Base-by-base conservation (phyloP, 2,888 invertebrate genomes). In the Metopia argyrocephala region DNA sequence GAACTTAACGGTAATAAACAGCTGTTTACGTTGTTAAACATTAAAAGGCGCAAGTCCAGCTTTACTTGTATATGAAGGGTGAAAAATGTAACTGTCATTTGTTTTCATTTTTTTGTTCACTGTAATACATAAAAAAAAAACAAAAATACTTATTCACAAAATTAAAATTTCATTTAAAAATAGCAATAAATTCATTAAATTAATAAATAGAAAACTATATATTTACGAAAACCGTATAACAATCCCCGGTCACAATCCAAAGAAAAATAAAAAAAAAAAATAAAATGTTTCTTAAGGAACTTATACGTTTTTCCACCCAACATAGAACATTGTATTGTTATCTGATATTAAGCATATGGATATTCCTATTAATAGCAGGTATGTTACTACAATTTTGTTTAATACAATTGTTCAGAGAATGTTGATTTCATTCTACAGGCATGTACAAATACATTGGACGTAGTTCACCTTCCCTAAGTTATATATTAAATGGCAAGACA, bases 301-400 rank as follows among this genome's bases (percentile, higher is more conserved):
- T 92, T 86, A 91, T 93, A 84, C 92, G 93, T 78, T 91, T 93
- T 82, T 92, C 93, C 21, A 92, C 93, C 85, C 95, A 95, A 87
- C 95, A 95, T 87, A 92, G 95, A 86, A 95, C 96, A 31, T 92
- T 96, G 87, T 95, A 96, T 87, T 96, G 96, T 91, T 96, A 96
- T 88, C 91, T 96, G 85, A 93, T 96, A 75, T 93, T 96, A 91
- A 95, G 94, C 90, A 89, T 96, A 83, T 96, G 96, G 96, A 95
- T 96, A 87, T 93, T 95, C 88, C 92, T 95, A 74, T 91, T 96
- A 27, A 93, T 96, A 82, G 94, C 94, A 85, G 95, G 94, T 94
- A 89, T 91, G 83, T 68, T n/a, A 0, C 18, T 45, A 54, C 28
- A 61, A 5, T 25, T 18, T 38, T 23, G 23, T 25, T 3, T 5